Conservation (phyloP, 2,113 vertebrate genomes). For the Sander lucioperca region DNA sequence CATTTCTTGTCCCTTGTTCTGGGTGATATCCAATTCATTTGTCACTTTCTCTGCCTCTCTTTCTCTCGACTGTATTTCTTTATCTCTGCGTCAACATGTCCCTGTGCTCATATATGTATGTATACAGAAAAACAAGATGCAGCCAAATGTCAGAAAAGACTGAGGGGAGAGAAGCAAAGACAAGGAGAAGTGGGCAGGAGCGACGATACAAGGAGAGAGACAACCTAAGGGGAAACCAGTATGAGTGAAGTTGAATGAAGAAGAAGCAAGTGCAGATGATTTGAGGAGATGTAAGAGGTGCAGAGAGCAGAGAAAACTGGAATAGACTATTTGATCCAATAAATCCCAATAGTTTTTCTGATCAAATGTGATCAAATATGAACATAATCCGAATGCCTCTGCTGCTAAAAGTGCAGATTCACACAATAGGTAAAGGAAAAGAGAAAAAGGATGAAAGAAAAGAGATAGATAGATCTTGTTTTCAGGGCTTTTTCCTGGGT, state of each 20-base stretch:
- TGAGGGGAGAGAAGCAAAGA: constrained; percentile 25
- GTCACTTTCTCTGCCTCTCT: constrained; percentile 14
- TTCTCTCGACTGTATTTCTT: constrained; percentile 19
- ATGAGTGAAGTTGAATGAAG: constrained; percentile 32
- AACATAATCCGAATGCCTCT: constrained; percentile 25
- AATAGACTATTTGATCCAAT: constrained; percentile 43
- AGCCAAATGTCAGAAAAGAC: constrained; percentile 33
- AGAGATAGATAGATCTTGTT: not conserved
- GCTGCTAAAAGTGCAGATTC: constrained; percentile 22
- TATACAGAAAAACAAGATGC: constrained; percentile 26
- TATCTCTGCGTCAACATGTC: constrained; percentile 24
- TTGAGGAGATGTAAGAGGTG: constrained; percentile 29
- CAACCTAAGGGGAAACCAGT: constrained; percentile 28
- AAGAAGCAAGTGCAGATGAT: constrained; percentile 28
- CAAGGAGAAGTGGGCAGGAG: constrained; percentile 9
- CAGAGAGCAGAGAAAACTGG: constrained; percentile 19
- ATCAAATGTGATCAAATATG: constrained; percentile 41
- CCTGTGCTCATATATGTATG: constrained; percentile 5
- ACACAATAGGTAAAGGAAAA: not conserved
- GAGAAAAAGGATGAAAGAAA: not conserved
- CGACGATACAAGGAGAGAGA: constrained; percentile 17
- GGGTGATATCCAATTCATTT: constrained; percentile 43
- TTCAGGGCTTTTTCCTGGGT: constrained; percentile 11
- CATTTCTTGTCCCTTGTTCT: constrained; percentile 53
- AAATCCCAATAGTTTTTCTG: constrained; percentile 28